Base-by-base conservation (phyloP, 2,113 vertebrate genomes). In the Ammodytes dubius region DNA sequence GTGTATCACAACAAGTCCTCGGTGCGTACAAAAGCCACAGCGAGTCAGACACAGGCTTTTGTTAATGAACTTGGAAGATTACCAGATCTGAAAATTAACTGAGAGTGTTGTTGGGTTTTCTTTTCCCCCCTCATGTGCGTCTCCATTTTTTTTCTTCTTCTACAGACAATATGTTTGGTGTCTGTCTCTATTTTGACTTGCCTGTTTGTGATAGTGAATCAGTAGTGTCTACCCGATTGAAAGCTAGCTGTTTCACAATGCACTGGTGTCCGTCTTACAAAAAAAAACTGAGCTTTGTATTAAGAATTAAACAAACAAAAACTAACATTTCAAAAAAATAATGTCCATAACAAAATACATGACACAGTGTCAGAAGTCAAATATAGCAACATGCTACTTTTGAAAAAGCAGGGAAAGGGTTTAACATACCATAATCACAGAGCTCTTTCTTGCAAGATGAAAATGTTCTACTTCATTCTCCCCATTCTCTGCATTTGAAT, bases 31-130 rank as follows among this genome's bases (percentile, higher is more conserved):
- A 90, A 92, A 86, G 87, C 84, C 83, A 70, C 86, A 67, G 74
- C 74, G 58, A 87, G 81, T 91, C 80, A 91, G 85, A 91, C 88
- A 81, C 69, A 9, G 37, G 74, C 82, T 92, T 91, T 92, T 93
- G 88, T 92, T 94, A 90, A 92, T 92, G 91, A 91, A 93, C 86
- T 90, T 90, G 88, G 91, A 94, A 90, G 81, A 92, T 89, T 91
- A 90, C 86, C 89, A 90, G 90, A 94, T 92, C 71, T 92, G 82
- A 92, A 94, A 93, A 90, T 92, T 76, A 93, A 92, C 83, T 88
- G 86, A 91, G 81, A 87, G 54, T 83, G 75, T 82, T 84, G 77
- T 61, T 71, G 74, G 70, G 85, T 79, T 70, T 27, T 27, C 27
- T 27, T 54, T 74, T 74, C 71, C 66, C 61, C 61, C 45, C 50